Percentiles rank a stretch among this genome's conserved stretches.
phyloP scores from a whole-genome alignment of 1,140 invertebrate genomes.

The Episyrphus balteatus region DNA sequence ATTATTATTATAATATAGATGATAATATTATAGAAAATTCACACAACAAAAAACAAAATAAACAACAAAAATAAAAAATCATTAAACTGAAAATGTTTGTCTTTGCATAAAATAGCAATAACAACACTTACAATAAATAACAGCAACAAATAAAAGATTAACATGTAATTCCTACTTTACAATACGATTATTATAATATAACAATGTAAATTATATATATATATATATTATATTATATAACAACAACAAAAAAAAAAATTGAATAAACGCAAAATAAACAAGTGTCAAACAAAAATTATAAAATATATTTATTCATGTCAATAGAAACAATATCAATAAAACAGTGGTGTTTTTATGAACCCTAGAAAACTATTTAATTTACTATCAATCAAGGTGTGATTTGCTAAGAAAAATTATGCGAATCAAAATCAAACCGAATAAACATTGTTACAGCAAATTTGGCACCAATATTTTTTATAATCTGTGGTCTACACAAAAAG shows the following conservation, averaged over 20 bases:
- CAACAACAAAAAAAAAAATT: too few relatives aligned
- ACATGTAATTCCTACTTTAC: background rate
- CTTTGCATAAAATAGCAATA: too few relatives aligned
- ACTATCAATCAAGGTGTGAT: background rate
- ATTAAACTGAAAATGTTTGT: too few relatives aligned
- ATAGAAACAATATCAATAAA: background rate
- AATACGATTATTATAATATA: background rate
- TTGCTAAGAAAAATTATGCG: too few relatives aligned
- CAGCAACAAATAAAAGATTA: background rate
- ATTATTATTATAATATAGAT: background rate
- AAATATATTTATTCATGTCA: constrained; percentile 4
- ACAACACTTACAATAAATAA: background rate
- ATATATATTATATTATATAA: too few relatives aligned
- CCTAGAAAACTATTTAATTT: background rate
- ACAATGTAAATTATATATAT: too few relatives aligned
- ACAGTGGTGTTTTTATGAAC: background rate
- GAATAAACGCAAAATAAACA: background rate
- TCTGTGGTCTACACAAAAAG: too few relatives aligned
- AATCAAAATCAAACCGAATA: too few relatives aligned
- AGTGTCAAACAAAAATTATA: constrained; percentile 1
- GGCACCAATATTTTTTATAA: too few relatives aligned
- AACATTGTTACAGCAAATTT: too few relatives aligned
- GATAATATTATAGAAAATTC: constrained; percentile 4
- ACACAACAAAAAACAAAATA: background rate
- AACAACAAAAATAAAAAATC: too few relatives aligned